phyloP scores from a whole-genome alignment of 2,888 invertebrate genomes.

The Tuberolachnus salignus region DNA sequence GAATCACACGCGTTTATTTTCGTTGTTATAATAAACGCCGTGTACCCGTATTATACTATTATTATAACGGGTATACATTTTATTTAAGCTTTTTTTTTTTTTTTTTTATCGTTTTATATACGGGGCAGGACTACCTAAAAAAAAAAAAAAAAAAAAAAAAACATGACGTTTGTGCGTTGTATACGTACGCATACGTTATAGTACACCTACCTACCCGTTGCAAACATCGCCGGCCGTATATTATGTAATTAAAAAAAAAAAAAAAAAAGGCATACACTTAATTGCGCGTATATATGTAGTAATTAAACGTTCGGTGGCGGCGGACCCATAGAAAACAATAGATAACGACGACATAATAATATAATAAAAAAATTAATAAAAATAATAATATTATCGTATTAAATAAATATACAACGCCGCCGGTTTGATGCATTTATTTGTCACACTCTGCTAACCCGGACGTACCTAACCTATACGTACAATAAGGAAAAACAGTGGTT shows the following conservation, averaged over 20 bases:
- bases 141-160: neutral
- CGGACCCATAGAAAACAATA: constrained; percentile 17
- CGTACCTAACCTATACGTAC: neutral
- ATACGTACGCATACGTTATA: too few species aligned
- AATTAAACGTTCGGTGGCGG: constrained; percentile 20
- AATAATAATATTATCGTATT: constrained; percentile 4
- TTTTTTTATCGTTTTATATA: constrained; percentile 21
- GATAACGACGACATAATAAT: constrained; percentile 4
- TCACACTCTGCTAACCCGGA: constrained; percentile 15
- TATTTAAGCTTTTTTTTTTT: constrained; percentile 9
- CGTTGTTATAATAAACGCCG: constrained; percentile 11
- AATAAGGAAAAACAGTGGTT: constrained; percentile 4
- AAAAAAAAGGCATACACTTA: too few species aligned
- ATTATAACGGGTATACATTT: neutral
- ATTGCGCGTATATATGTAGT: neutral
- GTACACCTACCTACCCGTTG: too few species aligned
- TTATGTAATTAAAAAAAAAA: too few species aligned
- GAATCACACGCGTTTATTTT: constrained; percentile 22
- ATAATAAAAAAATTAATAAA: too few species aligned
- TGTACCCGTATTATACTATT: neutral
- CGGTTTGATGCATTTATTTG: neutral
- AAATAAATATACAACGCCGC: constrained; percentile 10
- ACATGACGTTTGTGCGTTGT: too few species aligned
- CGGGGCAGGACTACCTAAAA: constrained; percentile 22
- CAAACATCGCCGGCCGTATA: too few species aligned